Percentiles rank a stretch among this genome's conserved stretches.
Evolutionary conservation across 2,797 vertebrate genomes (phyloP).

Genomic region (Holocentrus rufus): DNA sequence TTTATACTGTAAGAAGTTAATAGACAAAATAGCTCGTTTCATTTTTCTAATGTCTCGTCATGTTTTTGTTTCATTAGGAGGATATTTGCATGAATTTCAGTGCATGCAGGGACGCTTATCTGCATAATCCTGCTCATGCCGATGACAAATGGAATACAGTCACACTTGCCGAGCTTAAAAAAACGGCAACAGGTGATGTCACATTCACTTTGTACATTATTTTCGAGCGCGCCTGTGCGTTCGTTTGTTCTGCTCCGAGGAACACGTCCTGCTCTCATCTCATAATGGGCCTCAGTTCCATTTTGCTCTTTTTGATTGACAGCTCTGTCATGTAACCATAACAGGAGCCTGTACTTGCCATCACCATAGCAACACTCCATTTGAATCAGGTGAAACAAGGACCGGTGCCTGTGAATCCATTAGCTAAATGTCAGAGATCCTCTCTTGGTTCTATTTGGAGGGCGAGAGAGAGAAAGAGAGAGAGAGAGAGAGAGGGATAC

Average conservation of each 20-base stretch:
- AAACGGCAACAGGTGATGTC: conserved; percentile 15
- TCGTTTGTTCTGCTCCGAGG: conserved; percentile 15
- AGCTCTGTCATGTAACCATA: conserved; percentile 55
- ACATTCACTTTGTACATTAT: not conserved
- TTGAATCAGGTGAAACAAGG: conserved; percentile 46
- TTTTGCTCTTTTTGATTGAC: conserved; percentile 55
- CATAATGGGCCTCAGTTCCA: conserved; percentile 46
- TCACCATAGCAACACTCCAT: conserved; percentile 76
- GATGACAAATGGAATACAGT: not conserved
- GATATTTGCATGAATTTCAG: too few species aligned
- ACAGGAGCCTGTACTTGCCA: conserved; percentile 47
- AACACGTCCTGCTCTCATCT: conserved; percentile 40
- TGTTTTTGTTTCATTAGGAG: too few species aligned
- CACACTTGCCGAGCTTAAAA: not conserved
- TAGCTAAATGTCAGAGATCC: conserved; percentile 73
- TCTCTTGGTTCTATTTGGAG: conserved; percentile 43
- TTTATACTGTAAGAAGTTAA: too few species aligned
- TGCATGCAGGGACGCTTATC: not conserved
- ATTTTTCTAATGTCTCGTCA: too few species aligned
- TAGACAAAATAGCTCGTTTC: too few species aligned
- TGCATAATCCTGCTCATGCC: conserved; percentile 10
- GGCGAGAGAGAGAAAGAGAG: not conserved
- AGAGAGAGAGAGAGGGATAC: too few species aligned
- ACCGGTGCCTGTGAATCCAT: conserved; percentile 55
- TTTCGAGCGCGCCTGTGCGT: conserved; percentile 1